Evolutionary conservation across 2,113 vertebrate species (phyloP).

Genomic region (Bothrops jararaca): DNA sequence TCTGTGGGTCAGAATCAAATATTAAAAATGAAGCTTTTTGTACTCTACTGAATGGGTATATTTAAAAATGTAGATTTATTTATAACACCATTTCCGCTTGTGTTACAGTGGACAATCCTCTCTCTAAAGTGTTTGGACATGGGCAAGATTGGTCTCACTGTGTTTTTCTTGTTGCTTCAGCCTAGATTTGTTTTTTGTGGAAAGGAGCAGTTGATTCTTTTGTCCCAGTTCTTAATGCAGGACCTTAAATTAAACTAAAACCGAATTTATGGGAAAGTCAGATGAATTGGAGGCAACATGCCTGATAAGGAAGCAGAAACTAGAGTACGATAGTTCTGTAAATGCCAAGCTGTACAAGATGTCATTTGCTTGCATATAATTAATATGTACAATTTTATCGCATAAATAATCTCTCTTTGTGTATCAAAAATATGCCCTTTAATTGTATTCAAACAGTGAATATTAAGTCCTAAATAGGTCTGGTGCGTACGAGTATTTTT

Average conservation of each 20-base stretch:
- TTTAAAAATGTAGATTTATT: neutral
- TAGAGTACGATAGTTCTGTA: neutral
- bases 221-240: neutral
- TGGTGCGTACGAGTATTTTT: neutral
- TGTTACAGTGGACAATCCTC: neutral
- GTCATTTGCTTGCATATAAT: neutral
- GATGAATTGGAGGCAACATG: neutral
- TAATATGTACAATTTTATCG: neutral
- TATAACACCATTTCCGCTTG: neutral
- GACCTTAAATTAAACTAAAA: neutral
- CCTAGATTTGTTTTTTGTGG: neutral
- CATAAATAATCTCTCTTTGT: neutral
- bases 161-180: neutral
- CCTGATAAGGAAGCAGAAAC: neutral
- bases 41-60: neutral
- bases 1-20: neutral
- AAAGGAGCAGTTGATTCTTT: neutral
- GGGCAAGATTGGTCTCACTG: neutral
- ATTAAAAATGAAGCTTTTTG: neutral
- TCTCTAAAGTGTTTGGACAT: neutral
- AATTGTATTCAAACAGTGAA: neutral
- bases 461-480: neutral
- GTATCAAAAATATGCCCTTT: neutral
- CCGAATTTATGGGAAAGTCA: neutral
- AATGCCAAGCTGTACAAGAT: neutral